Evolutionary conservation across 2,888 invertebrate genomes (phyloP), one percentile per base, ranked within the genome.

Genomic region (Lasioglossum pauxillum): DNA sequence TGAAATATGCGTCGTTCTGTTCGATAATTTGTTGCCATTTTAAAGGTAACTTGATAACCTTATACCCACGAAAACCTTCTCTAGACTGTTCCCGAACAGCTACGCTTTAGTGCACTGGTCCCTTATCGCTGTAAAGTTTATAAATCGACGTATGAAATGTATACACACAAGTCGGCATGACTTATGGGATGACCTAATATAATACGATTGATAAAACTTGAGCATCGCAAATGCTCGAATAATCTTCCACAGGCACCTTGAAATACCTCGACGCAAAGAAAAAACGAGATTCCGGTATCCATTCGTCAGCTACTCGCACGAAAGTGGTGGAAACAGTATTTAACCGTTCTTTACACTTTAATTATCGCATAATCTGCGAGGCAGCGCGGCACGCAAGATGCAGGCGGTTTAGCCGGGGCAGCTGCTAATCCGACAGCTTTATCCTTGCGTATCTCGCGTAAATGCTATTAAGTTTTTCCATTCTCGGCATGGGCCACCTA

Each of bases 361-460:
- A 84, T 83, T 83, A 84, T 49, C 38, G 71, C 41, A 79, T 84
- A 85, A 85, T 84, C 85, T 83, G 75, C 69, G 74, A 53, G 71
- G 75, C n/a, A n/a, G 7, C 14, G 69, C 12, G 14, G n/a, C 38
- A 60, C 49, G 53, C 41, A 46, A 19, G 35, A 27, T 49, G 35
- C 53, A 38, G n/a, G 8, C 35, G 53, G 19, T 31, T 46, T 14
- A 67, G 57, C 0, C 16, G 8, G 23, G 35, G 31, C 72, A n/a
- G 57, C 10, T 77, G 77, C 85, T 78, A 75, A 86, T 73, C 57
- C 75, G 75, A 82, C 85, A 82, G 72, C 82, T 82, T 82, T 78
- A 78, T 78, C 78, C 57, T 78, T 41, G 57, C 78, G 60, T 75
- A 31, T 49, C 27, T 57, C 57, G 53, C 77, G 46, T 76, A 82